These are phyloP conservation scores for Mimumesa dahlbomi DNA, from an alignment of 2,888 invertebrate species.

Conservation along the genomic window DNA sequence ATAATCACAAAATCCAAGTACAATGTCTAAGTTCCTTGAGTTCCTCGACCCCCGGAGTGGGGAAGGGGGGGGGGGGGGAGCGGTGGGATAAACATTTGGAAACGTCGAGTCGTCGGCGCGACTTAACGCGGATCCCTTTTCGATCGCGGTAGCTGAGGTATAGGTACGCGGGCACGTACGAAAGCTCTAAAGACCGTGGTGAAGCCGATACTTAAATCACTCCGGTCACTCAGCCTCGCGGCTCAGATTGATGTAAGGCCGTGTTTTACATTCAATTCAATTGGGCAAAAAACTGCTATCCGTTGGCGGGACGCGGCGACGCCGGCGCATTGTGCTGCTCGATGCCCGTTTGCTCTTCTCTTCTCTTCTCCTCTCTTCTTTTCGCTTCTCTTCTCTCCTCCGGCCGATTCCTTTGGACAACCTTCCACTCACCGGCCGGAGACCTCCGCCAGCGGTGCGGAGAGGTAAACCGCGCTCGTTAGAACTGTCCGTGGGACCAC, in stretches of 20 bases:
- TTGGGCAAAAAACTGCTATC: slow-evolving; percentile 79
- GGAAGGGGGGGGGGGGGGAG: too few species aligned
- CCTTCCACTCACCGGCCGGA: slow-evolving; percentile 50
- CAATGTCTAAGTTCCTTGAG: too few species aligned
- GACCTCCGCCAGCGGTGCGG: too few species aligned
- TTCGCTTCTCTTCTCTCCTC: background rate
- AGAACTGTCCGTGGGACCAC: slow-evolving; percentile 48
- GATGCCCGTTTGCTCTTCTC: slow-evolving; percentile 1
- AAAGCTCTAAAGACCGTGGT: slow-evolving; percentile 72
- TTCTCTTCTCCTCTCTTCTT: background rate
- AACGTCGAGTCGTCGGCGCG: slow-evolving; percentile 22
- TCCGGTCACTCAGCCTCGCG: slow-evolving; percentile 78
- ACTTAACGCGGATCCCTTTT: slow-evolving; percentile 42
- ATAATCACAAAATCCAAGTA: too few species aligned
- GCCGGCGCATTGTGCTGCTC: slow-evolving; percentile 55
- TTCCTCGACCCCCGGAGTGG: too few species aligned
- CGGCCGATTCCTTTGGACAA: slow-evolving; percentile 21
- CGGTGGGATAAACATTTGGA: too few species aligned
- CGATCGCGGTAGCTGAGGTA: slow-evolving; percentile 19
- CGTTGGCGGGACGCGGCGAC: slow-evolving; percentile 58
- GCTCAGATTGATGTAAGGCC: slow-evolving; percentile 80
- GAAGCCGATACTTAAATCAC: slow-evolving; percentile 77
- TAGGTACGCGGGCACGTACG: slow-evolving; percentile 57
- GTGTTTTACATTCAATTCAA: slow-evolving; percentile 81
- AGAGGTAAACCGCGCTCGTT: slow-evolving; percentile 61